Base-by-base conservation (phyloP, 1,140 invertebrate genomes). In the Dendrolimus kikuchii region DNA sequence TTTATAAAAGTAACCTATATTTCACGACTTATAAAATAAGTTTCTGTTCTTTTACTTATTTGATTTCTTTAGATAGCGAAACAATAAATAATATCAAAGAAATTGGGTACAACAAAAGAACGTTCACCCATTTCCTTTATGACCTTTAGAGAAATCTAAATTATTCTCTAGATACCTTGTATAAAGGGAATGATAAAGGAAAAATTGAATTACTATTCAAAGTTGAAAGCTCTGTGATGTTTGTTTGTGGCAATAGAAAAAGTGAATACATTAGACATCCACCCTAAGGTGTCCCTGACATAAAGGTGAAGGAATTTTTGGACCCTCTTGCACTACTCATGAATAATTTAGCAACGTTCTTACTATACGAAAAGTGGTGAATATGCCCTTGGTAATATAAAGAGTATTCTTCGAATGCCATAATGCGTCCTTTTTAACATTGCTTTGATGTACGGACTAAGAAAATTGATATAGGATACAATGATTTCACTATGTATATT, bases 311-410 rank as follows among this genome's bases (percentile, higher is more conserved):
- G 59, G 57, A 23, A 59, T 66, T 57, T 53, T 55, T 56, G 59
- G 51, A 51, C 63, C 68, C 59, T 58, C 60, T 53, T 72, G 64
- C 66, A 68, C 59, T 62, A 57, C 60, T 73, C 71, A 79, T 77
- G 76, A 79, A 79, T 79, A 79, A 74, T 79, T 79, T 62, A 79
- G 64, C 63, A 61, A 60, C 57, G 57, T 66, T 57, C 60, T 66
- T 68, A 62, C 66, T 59, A 53, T 59, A 66, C 51, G 59, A 48
- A 67, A 70, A 71, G 63, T 62, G 60, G 59, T 64, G 59, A 55
- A 68, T 62, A 55, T 54, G 51, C 57, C 50, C 44, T 52, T 49
- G 48, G 55, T 61, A 63, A 60, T 66, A 59, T 60, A 36, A 36
- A 10, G 9, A 8, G 36, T 23, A 52, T 38, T 45, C 49, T 45